Base-by-base conservation (phyloP, 2,113 vertebrate genomes). In the Alces alces region DNA sequence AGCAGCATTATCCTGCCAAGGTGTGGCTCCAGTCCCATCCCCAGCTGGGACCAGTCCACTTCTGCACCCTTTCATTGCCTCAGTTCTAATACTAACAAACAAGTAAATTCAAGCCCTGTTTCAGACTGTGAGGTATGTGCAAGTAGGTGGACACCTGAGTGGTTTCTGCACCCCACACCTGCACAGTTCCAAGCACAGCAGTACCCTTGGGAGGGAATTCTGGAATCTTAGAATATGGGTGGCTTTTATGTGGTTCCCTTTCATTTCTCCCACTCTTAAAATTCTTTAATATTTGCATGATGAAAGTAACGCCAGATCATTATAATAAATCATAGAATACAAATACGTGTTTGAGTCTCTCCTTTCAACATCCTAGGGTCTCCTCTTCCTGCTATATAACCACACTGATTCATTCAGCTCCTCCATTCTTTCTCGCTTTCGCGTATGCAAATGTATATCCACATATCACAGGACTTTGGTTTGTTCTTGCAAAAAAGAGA, bases 191-290 rank as follows among this genome's bases (percentile, higher is more conserved):
- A 19, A 1, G 2, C 25, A 12, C 16, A 5, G 30, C 0, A 5
- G 30, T 47, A 47, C 13, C n/a, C 6, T 11, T 5, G 14, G 2
- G 27, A 54, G 27, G 13, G 23, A 80, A 23, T 6, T 60, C 54
- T 13, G 52, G 80, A 39, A 17, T 16, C 58, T 55, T 47, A 10
- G 1, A 5, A 14, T 33, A 3, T 0, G 19, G 36, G 2, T 0
- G 19, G 45, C 7, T 73, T 86, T 61, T 43, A 28, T 19, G n/a
- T 36, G 27, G 25, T 36, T 91, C 78, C 43, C 83, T 91, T 90
- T 39, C 10, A 36, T 57, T 57, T 89, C 6, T 33, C 25, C 60
- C 21, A 33, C 1, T 83, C 60, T 83, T 50, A 36, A 73, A 82
- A 80, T 16, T 33, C 11, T 45, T 73, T 73, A 60, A 23, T 55